phyloP scores from a whole-genome alignment of 2,888 invertebrate genomes.

The Bimastos eiseni region DNA sequence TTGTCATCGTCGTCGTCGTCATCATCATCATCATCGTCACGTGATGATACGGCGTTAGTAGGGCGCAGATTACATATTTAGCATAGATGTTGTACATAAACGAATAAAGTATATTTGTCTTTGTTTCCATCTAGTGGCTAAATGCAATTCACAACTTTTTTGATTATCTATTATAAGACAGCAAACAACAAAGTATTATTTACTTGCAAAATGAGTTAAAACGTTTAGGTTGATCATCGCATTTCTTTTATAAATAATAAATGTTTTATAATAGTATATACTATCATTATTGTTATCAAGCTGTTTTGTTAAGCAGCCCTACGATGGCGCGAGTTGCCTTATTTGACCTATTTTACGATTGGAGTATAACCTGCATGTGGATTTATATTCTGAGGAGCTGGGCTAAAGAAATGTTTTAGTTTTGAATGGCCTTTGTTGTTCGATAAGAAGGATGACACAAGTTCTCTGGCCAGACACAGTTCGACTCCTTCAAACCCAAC shows the following conservation, averaged over 20 bases:
- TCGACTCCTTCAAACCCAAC: neutral
- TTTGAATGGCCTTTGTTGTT: conserved; percentile 13
- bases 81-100: neutral
- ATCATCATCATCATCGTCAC: no score
- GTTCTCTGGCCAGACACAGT: conserved; percentile 18
- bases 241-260: neutral
- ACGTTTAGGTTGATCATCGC: neutral
- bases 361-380: neutral
- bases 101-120: neutral
- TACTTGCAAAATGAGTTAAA: neutral
- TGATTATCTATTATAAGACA: neutral
- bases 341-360: neutral
- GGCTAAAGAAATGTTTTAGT: neutral
- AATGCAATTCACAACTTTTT: neutral
- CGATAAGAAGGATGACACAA: neutral
- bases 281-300: neutral
- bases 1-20: no score
- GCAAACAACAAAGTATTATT: neutral
- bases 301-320: neutral
- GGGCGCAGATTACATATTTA: neutral
- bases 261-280: neutral
- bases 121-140: neutral
- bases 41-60: neutral
- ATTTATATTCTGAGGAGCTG: neutral
- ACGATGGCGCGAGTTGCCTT: neutral